A percentile compares a stretch with the other conserved stretches of the same genome.
These are phyloP conservation scores for Penaeus japonicus DNA, from an alignment of 1,140 invertebrate genomes.

Conservation along the genomic window DNA sequence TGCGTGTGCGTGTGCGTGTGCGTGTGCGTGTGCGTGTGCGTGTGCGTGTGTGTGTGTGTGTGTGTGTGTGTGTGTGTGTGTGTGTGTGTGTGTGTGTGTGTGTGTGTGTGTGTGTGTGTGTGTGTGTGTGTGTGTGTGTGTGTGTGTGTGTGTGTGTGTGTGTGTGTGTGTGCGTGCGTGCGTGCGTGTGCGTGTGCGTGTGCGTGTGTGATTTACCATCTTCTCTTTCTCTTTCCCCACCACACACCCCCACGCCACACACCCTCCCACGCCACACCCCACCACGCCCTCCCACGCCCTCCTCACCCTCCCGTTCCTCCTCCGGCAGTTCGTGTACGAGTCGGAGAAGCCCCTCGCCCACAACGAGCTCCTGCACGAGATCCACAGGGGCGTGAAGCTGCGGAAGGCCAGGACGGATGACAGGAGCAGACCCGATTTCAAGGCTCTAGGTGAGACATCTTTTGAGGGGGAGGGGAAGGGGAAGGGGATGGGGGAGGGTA, in stretches of 20 bases:
- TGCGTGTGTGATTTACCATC: not conserved
- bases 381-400: constrained; percentile 78
- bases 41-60: not conserved
- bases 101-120: not conserved
- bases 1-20: too few species aligned
- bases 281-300: not conserved
- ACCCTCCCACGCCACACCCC: not conserved
- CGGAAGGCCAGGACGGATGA: constrained; percentile 84
- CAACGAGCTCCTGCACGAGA: constrained; percentile 83
- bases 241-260: constrained; percentile 29
- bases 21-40: not conserved
- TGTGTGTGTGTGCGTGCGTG: not conserved
- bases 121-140: not conserved
- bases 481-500: not conserved
- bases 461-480: too few species aligned
- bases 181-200: not conserved
- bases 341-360: constrained; percentile 78
- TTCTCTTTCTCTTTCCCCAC: not conserved
- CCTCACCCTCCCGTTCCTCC: constrained; percentile 59
- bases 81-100: not conserved
- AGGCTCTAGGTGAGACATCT: constrained; percentile 34
- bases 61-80: not conserved
- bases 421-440: constrained; percentile 82
- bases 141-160: not conserved
- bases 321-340: constrained; percentile 82